These are phyloP conservation scores for Callipepla squamata DNA, from an alignment of 2,113 vertebrate species.

Conservation along the genomic window DNA sequence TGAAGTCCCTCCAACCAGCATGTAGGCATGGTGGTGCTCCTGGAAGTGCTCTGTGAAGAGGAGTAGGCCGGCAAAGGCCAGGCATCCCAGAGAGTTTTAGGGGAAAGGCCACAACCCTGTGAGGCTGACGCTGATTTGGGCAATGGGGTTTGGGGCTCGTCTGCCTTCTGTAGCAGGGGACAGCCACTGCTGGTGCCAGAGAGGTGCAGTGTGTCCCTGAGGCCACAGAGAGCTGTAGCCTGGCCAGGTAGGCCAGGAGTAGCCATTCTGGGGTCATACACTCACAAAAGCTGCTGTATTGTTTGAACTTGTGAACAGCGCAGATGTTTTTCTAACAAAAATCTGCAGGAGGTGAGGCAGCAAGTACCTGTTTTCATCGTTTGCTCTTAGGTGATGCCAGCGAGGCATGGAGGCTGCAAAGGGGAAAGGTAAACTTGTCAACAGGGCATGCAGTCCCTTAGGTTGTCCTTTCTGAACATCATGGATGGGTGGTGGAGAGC, in stretches of 20 bases:
- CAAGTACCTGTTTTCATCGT: background rate
- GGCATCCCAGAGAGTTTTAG: background rate
- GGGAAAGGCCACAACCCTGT: background rate
- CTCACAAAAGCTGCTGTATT: rapidly evolving
- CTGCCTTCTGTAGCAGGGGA: background rate
- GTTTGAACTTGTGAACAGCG: background rate
- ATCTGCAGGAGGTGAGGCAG: background rate
- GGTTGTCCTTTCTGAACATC: background rate
- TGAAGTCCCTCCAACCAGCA: background rate
- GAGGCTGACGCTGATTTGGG: background rate
- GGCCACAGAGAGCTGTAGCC: background rate
- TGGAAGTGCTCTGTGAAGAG: background rate
- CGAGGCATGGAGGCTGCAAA: background rate
- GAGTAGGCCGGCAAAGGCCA: background rate
- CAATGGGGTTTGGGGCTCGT: background rate
- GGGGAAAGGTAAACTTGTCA: background rate
- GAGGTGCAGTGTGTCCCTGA: background rate
- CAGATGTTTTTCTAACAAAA: background rate
- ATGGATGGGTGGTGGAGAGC: background rate
- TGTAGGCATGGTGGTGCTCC: background rate
- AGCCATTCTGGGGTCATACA: too few species aligned
- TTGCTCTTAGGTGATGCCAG: background rate
- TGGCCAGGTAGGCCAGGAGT: background rate
- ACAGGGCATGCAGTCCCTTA: rapidly evolving
- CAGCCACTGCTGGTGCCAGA: rapidly evolving